These are phyloP conservation scores for Cygnus olor DNA, from an alignment of 2,797 vertebrate genomes.

Conservation along the genomic window DNA sequence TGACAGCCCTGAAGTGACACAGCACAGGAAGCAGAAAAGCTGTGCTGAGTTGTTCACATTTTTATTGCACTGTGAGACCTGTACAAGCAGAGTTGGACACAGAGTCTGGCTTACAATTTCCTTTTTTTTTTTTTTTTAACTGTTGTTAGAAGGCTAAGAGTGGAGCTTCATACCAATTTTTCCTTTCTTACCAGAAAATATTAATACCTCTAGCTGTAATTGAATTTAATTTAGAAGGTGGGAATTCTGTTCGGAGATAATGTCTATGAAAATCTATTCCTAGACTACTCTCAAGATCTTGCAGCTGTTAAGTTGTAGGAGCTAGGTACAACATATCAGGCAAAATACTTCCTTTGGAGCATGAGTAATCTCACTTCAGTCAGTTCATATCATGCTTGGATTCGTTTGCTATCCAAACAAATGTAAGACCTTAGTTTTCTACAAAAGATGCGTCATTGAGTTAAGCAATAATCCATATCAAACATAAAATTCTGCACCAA, in stretches of 20 bases:
- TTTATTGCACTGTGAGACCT: neutral
- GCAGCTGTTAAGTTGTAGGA: neutral
- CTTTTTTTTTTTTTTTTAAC: neutral
- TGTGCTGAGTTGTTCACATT: neutral
- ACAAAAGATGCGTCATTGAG: neutral
- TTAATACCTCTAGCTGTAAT: neutral
- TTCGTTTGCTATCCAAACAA: neutral
- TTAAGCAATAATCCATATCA: neutral
- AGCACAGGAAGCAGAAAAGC: neutral
- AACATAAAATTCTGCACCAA: neutral
- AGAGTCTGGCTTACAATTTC: neutral
- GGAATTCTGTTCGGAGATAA: neutral
- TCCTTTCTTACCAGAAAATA: neutral
- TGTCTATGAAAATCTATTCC: neutral
- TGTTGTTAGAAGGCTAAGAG: neutral
- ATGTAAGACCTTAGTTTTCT: neutral
- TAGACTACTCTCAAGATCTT: neutral
- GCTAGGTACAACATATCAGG: neutral
- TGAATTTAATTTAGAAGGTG: neutral
- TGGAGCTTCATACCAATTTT: accelerated
- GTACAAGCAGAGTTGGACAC: neutral
- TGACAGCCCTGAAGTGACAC: neutral
- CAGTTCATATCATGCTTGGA: neutral
- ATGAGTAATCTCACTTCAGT: neutral
- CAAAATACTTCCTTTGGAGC: neutral